phyloP scores from a whole-genome alignment of 2,113 vertebrate species.

The Aspiorhynchus laticeps region DNA sequence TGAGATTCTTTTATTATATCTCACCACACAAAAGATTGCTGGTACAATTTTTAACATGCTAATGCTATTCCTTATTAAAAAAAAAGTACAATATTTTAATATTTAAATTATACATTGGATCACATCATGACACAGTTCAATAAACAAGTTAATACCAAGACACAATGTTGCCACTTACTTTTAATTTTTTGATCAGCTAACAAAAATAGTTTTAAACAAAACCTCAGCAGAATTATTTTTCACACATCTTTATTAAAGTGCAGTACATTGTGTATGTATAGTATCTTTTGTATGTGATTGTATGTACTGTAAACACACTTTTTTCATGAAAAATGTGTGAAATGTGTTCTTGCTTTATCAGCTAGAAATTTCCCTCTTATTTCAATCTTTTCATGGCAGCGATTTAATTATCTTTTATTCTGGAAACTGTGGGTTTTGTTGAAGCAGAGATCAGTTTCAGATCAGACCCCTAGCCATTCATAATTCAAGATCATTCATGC shows the following conservation, averaged over 20 bases:
- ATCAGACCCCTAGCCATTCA: not conserved
- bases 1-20: not conserved
- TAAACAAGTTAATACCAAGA: not conserved
- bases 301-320: not conserved
- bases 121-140: not conserved
- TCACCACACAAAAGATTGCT: not conserved
- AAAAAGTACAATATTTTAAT: not conserved
- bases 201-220: not conserved
- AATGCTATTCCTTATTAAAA: not conserved
- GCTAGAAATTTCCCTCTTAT: not conserved
- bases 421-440: not conserved
- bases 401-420: not conserved
- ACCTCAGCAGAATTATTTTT: not conserved
- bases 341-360: not conserved
- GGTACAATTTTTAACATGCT: not conserved
- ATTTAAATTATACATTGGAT: not conserved
- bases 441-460: constrained; percentile 1
- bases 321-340: too few species aligned
- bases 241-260: not conserved
- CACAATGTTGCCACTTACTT: not conserved
- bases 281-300: not conserved
- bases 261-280: not conserved
- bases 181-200: not conserved
- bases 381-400: not conserved
- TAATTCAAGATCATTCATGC: not conserved